Evolutionary conservation across 2,113 vertebrate species (phyloP).

Genomic region (Amia ocellicauda): DNA sequence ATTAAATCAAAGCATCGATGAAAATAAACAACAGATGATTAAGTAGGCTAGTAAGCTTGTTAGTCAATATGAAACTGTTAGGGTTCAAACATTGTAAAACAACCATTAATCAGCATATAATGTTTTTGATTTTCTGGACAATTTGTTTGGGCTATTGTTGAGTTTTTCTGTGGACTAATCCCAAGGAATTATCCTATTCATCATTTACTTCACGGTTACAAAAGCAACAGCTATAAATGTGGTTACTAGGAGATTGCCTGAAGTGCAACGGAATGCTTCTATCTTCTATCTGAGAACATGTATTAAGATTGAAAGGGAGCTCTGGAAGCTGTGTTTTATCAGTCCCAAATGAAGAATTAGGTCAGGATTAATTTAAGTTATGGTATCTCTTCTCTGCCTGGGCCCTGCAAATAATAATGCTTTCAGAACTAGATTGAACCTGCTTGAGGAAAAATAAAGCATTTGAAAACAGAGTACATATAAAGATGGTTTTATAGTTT

Average conservation of each 20-base stretch:
- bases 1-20: no score
- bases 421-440: constrained; percentile 14
- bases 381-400: constrained; percentile 18
- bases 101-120: constrained; percentile 1
- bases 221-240: constrained; percentile 9
- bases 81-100: constrained; percentile 10
- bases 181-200: constrained; percentile 23
- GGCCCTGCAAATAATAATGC: constrained; percentile 18
- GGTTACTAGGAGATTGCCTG: constrained; percentile 11
- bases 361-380: constrained; percentile 18
- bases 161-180: constrained; percentile 11
- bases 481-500: no score
- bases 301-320: not conserved
- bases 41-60: no score
- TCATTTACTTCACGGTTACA: constrained; percentile 15
- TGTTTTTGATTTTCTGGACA: constrained; percentile 14
- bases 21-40: no score
- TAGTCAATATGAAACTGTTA: no score
- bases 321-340: constrained; percentile 15
- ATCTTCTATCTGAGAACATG: constrained; percentile 2
- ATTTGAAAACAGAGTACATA: not conserved
- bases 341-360: constrained; percentile 6
- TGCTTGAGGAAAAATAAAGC: not conserved
- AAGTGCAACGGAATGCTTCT: constrained; percentile 2
- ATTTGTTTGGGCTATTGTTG: constrained; percentile 14